phyloP scores from a whole-genome alignment of 2,797 vertebrate species.

The Mycteria americana region DNA sequence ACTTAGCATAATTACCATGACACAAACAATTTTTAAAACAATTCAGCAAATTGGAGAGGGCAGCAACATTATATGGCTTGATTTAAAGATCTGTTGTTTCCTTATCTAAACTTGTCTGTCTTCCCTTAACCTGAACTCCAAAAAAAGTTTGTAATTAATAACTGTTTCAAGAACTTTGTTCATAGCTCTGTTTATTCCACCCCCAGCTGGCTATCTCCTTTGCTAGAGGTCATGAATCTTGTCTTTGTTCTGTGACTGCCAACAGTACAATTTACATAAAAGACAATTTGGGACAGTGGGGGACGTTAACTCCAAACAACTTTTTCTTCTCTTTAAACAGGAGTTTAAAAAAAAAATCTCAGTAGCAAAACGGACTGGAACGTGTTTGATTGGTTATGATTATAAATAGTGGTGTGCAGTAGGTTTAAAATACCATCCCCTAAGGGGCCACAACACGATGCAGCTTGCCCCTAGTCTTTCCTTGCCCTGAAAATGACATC shows the following conservation, averaged over 20 bases:
- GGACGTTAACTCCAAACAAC: accelerated
- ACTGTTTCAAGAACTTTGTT: neutral
- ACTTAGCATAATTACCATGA: neutral
- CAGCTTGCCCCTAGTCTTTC: neutral
- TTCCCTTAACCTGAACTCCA: neutral
- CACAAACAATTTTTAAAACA: neutral
- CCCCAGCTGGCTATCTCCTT: neutral
- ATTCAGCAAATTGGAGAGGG: neutral
- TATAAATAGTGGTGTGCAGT: neutral
- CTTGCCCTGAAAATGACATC: neutral
- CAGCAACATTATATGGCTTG: neutral
- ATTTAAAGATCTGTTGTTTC: slow-evolving; percentile 27
- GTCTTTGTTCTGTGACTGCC: neutral
- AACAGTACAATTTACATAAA: neutral
- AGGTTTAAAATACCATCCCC: neutral
- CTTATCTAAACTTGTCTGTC: neutral
- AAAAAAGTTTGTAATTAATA: neutral
- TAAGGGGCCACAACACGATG: neutral
- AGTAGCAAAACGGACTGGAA: neutral
- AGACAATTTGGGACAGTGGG: neutral
- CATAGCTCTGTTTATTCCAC: neutral
- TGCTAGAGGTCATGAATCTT: neutral
- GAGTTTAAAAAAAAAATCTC: neutral
- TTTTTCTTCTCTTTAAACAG: neutral
- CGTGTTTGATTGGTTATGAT: neutral